Evolutionary conservation across 2,888 invertebrate species (phyloP).

Genomic region (Sinhomidia bicolor): DNA sequence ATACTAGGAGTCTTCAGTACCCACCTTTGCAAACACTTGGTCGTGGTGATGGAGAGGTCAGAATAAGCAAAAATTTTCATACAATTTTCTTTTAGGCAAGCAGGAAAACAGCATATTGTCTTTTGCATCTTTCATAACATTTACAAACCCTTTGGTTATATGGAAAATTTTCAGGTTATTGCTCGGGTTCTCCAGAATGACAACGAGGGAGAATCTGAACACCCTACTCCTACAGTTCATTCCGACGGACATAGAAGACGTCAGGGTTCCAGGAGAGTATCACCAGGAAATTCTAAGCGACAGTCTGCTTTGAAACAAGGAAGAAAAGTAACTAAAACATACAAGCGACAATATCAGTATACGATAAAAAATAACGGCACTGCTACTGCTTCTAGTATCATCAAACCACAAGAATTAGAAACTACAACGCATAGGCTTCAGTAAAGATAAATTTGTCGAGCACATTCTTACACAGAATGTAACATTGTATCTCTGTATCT

Average conservation of each 20-base stretch:
- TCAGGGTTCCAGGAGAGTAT: constrained; percentile 46
- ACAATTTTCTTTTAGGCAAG: too few species aligned
- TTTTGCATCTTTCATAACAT: not conserved
- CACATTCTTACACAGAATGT: not conserved
- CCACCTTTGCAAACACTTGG: constrained; percentile 78
- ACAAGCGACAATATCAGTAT: constrained; percentile 27
- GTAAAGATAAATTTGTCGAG: not conserved
- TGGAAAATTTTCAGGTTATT: constrained; percentile 73
- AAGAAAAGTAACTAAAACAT: constrained; percentile 73
- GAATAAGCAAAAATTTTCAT: not conserved
- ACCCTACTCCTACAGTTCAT: constrained; percentile 68
- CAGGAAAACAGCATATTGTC: not conserved
- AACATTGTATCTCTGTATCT: constrained; percentile 32
- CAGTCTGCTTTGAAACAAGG: constrained; percentile 55
- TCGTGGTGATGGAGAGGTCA: constrained; percentile 79
- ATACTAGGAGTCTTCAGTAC: constrained; percentile 74
- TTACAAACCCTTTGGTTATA: not conserved
- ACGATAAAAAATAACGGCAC: constrained; percentile 34
- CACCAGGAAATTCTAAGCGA: constrained; percentile 51
- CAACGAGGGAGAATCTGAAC: constrained; percentile 63
- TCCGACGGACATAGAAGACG: constrained; percentile 43
- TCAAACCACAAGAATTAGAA: constrained; percentile 6
- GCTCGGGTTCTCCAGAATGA: constrained; percentile 79
- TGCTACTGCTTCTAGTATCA: not conserved
- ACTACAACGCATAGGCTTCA: not conserved